These are phyloP conservation scores for Piaya cayana DNA, from an alignment of 2,113 vertebrate genomes.

Conservation along the genomic window DNA sequence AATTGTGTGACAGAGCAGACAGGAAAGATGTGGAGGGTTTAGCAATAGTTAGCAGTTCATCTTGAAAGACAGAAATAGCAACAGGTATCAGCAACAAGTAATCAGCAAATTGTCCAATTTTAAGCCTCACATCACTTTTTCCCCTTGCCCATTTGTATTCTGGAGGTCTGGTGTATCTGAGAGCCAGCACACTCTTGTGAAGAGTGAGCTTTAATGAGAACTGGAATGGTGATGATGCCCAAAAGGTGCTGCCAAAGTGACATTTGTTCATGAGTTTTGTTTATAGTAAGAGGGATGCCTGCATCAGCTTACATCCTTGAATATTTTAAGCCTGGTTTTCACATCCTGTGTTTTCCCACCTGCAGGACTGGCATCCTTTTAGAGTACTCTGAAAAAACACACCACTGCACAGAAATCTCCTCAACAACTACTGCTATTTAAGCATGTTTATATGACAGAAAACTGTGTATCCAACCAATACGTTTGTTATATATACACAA, in stretches of 20 bases:
- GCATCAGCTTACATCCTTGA: neutral
- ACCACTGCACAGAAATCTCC: neutral
- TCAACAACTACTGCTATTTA: neutral
- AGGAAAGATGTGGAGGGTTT: neutral
- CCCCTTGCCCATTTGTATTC: neutral
- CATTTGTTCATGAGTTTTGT: neutral
- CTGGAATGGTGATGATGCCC: neutral
- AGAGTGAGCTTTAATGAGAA: neutral
- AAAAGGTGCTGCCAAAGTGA: neutral
- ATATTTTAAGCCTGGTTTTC: slow-evolving; percentile 20
- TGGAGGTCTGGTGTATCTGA: neutral
- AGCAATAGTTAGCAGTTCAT: neutral
- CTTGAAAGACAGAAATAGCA: neutral
- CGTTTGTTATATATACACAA: neutral
- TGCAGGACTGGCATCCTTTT: neutral
- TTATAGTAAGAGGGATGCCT: neutral
- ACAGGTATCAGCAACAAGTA: neutral
- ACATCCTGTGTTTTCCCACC: neutral
- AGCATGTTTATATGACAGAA: neutral
- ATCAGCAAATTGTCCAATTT: neutral
- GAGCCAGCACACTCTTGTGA: neutral
- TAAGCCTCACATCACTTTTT: neutral
- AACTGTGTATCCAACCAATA: neutral
- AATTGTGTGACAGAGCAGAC: neutral
- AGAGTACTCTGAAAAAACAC: neutral